Percentiles rank a stretch among this genome's conserved stretches.
Conservation (phyloP, 2,797 vertebrate species). For the Phyllotis vaccarum region DNA sequence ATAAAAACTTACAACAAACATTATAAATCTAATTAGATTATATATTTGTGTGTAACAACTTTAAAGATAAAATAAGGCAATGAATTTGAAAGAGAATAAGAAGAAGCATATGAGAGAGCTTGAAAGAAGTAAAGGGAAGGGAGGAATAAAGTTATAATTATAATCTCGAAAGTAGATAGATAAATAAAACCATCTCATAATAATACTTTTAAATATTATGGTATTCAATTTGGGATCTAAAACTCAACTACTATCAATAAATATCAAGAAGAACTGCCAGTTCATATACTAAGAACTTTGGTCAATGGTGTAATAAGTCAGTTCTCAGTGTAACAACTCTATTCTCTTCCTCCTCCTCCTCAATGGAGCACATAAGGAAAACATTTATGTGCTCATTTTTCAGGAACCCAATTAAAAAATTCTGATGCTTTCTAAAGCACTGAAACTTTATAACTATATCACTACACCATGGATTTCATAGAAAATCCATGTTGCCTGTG, state of each 20-base stretch:
- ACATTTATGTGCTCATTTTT: not conserved
- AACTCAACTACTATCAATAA: not conserved
- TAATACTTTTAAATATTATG: not conserved
- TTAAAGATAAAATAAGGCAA: not conserved
- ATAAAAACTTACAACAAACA: not conserved
- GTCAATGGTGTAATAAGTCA: too few relatives aligned
- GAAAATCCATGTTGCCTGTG: not conserved
- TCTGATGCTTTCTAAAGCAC: not conserved
- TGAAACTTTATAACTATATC: not conserved
- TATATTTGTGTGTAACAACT: not conserved
- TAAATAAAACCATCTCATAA: not conserved
- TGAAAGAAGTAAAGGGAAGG: not conserved
- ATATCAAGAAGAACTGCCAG: not conserved
- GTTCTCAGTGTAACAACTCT: too few relatives aligned
- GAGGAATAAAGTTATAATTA: not conserved
- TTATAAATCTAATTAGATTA: not conserved
- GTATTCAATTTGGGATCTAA: not conserved
- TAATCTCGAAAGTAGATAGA: not conserved
- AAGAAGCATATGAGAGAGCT: too few relatives aligned
- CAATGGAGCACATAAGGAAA: not conserved
- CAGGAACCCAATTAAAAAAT: not conserved
- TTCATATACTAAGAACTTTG: not conserved
- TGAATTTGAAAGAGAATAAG: not conserved
- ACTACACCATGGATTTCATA: not conserved
- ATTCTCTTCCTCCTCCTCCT: not conserved